Conservation (phyloP, 2,113 vertebrate species). For the human region DNA sequence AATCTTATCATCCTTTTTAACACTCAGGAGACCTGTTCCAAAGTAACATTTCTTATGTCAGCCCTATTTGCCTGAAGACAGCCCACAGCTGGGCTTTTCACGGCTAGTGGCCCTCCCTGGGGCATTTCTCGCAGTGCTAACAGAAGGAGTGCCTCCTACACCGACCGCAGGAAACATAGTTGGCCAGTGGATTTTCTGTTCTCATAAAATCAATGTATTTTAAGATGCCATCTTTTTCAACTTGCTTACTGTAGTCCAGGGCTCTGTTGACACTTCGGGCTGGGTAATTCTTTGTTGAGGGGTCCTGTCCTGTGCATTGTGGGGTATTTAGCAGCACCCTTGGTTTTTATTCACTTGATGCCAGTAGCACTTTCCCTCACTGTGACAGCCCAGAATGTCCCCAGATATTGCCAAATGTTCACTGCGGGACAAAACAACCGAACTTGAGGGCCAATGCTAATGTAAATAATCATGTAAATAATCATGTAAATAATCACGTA, state of each 20-base stretch:
- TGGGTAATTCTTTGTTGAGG: background rate
- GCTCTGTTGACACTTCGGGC: background rate
- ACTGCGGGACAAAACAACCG: background rate
- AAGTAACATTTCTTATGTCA: background rate
- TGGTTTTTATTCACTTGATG: background rate
- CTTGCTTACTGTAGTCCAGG: background rate
- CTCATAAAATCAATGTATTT: background rate
- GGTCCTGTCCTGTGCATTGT: background rate
- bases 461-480: background rate
- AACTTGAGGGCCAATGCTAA: background rate
- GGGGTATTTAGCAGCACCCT: background rate
- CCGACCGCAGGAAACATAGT: no score
- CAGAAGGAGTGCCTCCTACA: background rate
- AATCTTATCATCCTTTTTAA: background rate
- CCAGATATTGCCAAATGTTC: background rate
- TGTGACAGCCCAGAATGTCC: background rate
- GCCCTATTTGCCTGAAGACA: background rate
- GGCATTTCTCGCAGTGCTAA: fast-evolving
- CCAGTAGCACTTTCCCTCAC: background rate
- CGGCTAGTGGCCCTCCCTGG: fast-evolving
- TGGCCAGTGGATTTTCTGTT: background rate
- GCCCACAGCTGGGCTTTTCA: background rate
- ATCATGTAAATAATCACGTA: background rate
- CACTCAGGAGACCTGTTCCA: background rate
- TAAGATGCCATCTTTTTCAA: background rate